phyloP scores from a whole-genome alignment of 1,140 invertebrate species.

The Drosophila pachea region DNA sequence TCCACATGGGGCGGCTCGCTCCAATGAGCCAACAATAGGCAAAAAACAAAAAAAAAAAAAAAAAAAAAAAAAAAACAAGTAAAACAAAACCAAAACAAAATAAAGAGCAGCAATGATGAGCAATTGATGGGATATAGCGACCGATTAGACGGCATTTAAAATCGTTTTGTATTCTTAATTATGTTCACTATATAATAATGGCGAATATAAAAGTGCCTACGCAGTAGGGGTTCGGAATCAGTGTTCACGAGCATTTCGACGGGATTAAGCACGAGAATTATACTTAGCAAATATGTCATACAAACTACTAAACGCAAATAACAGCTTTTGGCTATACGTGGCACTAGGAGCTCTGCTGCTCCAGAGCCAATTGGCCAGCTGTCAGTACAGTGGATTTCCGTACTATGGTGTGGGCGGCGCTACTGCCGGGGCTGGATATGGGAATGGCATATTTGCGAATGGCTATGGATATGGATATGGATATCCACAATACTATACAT shows the following conservation, averaged over 20 bases:
- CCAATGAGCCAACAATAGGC: slow-evolving; percentile 54
- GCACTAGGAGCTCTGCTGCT: slow-evolving; percentile 29
- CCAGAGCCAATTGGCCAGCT: slow-evolving; percentile 22
- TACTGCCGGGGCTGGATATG: slow-evolving; percentile 30
- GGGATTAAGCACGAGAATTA: slow-evolving; percentile 25
- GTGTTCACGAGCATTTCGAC: slow-evolving; percentile 34
- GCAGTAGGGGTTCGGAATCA: slow-evolving; percentile 34
- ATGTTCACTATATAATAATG: slow-evolving; percentile 34
- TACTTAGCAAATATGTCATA: slow-evolving; percentile 16
- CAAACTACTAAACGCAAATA: slow-evolving; percentile 16
- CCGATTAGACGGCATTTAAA: slow-evolving; percentile 70
- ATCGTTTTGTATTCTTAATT: slow-evolving; percentile 33
- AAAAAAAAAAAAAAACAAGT: no score
- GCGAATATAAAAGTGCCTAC: slow-evolving; percentile 54
- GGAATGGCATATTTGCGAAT: slow-evolving; percentile 13
- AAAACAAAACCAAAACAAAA: neutral
- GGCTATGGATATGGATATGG: slow-evolving; percentile 40
- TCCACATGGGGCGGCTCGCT: slow-evolving; percentile 54
- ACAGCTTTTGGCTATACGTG: slow-evolving; percentile 33
- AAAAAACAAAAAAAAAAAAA: slow-evolving; percentile 8
- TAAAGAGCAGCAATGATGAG: slow-evolving; percentile 10
- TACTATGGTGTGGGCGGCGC: slow-evolving; percentile 44
- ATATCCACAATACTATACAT: slow-evolving; percentile 29
- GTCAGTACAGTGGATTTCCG: slow-evolving; percentile 60
- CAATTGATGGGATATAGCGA: slow-evolving; percentile 37